Conservation (phyloP, 2,113 vertebrate species). For the Erinaceus europaeus region DNA sequence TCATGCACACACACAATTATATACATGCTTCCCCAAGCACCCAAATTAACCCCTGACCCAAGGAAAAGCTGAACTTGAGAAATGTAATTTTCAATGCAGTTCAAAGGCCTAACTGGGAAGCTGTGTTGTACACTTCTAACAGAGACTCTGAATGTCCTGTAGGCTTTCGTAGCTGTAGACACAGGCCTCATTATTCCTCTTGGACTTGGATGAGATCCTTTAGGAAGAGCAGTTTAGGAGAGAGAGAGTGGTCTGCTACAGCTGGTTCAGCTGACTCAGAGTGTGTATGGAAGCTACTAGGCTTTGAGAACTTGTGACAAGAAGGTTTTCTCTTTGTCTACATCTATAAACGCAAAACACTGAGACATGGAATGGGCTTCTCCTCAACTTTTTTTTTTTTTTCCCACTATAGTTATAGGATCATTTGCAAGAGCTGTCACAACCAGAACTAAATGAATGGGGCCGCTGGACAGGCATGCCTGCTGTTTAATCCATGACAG, state of each 20-base stretch:
- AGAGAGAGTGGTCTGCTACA: rapidly evolving
- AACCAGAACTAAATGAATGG: background rate
- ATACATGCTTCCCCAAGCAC: background rate
- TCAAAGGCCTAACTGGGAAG: background rate
- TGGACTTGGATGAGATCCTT: background rate
- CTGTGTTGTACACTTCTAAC: background rate
- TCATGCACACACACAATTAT: background rate
- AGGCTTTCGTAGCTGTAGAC: no score
- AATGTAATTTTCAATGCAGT: background rate
- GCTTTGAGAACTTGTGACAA: no score
- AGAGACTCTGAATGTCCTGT: rapidly evolving
- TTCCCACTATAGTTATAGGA: no score
- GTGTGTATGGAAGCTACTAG: rapidly evolving
- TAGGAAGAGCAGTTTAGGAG: background rate
- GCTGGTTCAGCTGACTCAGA: background rate
- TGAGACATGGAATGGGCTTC: no score
- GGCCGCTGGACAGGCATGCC: rapidly evolving
- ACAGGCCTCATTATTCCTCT: background rate
- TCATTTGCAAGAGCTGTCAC: background rate
- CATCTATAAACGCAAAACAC: no score
- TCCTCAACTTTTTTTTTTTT: no score
- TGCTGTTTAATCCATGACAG: rapidly evolving
- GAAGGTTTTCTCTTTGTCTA: no score
- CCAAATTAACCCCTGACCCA: background rate
- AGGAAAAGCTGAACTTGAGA: background rate